These are phyloP conservation scores for Puma concolor DNA, from an alignment of 2,113 vertebrate genomes.

Conservation along the genomic window DNA sequence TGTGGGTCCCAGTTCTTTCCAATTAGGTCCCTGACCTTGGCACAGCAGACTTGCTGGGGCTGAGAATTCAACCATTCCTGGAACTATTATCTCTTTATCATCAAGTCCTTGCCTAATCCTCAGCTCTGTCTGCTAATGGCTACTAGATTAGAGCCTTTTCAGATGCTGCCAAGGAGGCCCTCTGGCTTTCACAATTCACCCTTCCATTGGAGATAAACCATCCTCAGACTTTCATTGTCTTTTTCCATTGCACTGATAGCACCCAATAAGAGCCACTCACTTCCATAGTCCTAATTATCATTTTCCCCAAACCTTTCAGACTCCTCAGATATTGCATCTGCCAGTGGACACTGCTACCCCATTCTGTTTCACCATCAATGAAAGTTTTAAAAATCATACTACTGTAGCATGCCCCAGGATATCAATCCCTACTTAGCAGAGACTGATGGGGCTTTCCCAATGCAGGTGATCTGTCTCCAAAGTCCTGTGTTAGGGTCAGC, in stretches of 20 bases:
- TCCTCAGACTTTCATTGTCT: neutral
- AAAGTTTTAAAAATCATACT: neutral
- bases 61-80: neutral
- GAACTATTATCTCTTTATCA: neutral
- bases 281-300: neutral
- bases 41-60: neutral
- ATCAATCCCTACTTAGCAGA: neutral
- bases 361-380: neutral
- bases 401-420: neutral
- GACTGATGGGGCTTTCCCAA: neutral
- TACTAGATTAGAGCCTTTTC: conserved; percentile 39
- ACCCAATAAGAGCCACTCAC: neutral
- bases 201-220: neutral
- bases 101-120: conserved; percentile 21
- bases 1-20: neutral
- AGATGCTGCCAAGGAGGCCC: neutral
- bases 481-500: neutral
- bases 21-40: neutral
- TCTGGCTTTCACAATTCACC: conserved; percentile 4
- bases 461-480: neutral
- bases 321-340: neutral
- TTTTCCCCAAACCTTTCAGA: neutral
- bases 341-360: neutral
- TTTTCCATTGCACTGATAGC: neutral
- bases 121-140: neutral